Conservation (phyloP, 2,797 vertebrate species). For the Bucorvus abyssinicus region DNA sequence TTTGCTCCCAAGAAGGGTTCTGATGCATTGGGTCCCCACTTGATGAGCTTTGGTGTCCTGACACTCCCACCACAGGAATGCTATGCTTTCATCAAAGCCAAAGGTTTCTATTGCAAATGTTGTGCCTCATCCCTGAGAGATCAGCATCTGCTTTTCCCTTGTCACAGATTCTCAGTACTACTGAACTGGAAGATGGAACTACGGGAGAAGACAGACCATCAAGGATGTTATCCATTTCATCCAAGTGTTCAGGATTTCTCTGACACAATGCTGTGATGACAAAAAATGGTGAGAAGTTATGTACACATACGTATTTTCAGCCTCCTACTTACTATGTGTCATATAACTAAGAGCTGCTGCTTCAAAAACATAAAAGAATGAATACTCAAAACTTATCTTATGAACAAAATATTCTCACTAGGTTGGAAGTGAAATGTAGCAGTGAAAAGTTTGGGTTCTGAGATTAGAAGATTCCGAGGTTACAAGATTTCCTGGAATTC, state of each 20-base stretch:
- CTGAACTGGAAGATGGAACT: neutral
- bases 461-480: no score
- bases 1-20: neutral
- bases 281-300: neutral
- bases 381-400: neutral
- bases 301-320: neutral
- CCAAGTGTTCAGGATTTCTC: neutral
- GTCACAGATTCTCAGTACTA: neutral
- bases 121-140: neutral
- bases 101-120: neutral
- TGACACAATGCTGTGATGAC: neutral
- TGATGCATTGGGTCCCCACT: accelerated
- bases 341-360: neutral
- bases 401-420: neutral
- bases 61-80: neutral
- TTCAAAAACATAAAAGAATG: neutral
- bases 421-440: neutral
- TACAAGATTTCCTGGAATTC: neutral
- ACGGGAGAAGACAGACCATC: neutral
- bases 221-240: neutral
- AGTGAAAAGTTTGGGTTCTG: neutral
- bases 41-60: accelerated
- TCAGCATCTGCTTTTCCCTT: neutral
- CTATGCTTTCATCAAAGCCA: neutral
- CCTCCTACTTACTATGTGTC: neutral